phyloP scores from a whole-genome alignment of 2,888 invertebrate genomes.

The Encarsia formosa region DNA sequence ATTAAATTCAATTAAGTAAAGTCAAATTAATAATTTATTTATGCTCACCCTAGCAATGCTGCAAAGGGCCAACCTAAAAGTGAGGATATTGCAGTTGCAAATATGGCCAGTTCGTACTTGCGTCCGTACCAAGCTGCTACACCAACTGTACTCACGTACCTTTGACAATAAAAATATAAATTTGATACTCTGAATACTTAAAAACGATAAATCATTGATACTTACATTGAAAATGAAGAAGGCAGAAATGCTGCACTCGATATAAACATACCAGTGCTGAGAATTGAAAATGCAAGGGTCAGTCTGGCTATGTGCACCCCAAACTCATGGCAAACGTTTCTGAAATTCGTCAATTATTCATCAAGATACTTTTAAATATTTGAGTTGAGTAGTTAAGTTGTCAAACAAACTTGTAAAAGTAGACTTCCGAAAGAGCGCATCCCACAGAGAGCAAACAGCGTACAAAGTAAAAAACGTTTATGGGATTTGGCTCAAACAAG shows the following conservation, averaged over 20 bases:
- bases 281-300: conserved; percentile 73
- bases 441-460: conserved; percentile 76
- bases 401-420: conserved; percentile 88
- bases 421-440: conserved; percentile 81
- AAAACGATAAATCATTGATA: too few species aligned
- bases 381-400: not conserved
- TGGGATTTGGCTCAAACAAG: conserved; percentile 71
- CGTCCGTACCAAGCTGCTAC: conserved; percentile 87
- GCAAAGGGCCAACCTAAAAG: conserved; percentile 95
- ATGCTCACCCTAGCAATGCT: conserved; percentile 72
- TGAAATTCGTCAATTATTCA: conserved; percentile 47
- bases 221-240: conserved; percentile 84
- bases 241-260: conserved; percentile 85
- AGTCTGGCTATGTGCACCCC: conserved; percentile 84
- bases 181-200: not conserved
- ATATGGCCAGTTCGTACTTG: conserved; percentile 73
- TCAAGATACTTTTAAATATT: not conserved
- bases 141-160: conserved; percentile 75
- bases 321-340: conserved; percentile 85
- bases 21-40: not conserved
- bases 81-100: conserved; percentile 78
- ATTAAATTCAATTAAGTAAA: not conserved
- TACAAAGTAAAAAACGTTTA: conserved; percentile 84
- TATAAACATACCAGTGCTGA: conserved; percentile 89
- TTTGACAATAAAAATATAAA: conserved; percentile 31